These are phyloP conservation scores for Cryptocheilus praepositus DNA, from an alignment of 2,888 invertebrate species.

Conservation along the genomic window DNA sequence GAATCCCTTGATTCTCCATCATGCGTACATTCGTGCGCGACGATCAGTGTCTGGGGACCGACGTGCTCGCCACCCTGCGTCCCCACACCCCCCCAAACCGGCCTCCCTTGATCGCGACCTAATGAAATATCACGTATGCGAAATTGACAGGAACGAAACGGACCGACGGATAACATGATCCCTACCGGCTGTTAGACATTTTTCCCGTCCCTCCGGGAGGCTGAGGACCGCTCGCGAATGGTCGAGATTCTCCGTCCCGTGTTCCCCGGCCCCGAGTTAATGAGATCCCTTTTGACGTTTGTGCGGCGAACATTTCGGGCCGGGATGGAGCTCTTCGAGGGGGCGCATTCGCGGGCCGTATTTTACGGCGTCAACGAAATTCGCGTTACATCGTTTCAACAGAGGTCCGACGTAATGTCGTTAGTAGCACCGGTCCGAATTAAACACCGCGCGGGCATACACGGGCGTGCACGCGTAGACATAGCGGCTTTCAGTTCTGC, in stretches of 20 bases:
- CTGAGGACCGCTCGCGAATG: not conserved
- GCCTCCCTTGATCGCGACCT: slow-evolving; percentile 38
- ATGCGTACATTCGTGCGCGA: slow-evolving; percentile 35
- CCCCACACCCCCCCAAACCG: not conserved
- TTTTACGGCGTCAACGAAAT: too few relatives aligned
- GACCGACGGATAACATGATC: slow-evolving; percentile 46
- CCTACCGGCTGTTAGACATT: slow-evolving; percentile 10
- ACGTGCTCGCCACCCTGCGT: slow-evolving; percentile 14
- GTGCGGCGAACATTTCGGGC: too few relatives aligned
- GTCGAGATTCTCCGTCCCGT: not conserved
- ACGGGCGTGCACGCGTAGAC: too few relatives aligned
- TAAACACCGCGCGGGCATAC: too few relatives aligned
- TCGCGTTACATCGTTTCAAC: too few relatives aligned
- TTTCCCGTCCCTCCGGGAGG: slow-evolving; percentile 28
- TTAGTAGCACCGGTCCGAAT: too few relatives aligned
- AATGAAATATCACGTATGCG: slow-evolving; percentile 68
- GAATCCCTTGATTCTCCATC: slow-evolving; percentile 8
- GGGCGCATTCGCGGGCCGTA: too few relatives aligned
- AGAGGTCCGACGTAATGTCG: too few relatives aligned
- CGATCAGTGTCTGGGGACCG: slow-evolving; percentile 60
- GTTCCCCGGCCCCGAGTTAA: too few relatives aligned
- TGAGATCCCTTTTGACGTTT: not conserved
- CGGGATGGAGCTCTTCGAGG: too few relatives aligned
- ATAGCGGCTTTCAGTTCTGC: too few relatives aligned
- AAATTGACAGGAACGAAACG: slow-evolving; percentile 61